These are phyloP conservation scores for Epinephelus lanceolatus DNA, from an alignment of 2,113 vertebrate genomes.

Conservation along the genomic window DNA sequence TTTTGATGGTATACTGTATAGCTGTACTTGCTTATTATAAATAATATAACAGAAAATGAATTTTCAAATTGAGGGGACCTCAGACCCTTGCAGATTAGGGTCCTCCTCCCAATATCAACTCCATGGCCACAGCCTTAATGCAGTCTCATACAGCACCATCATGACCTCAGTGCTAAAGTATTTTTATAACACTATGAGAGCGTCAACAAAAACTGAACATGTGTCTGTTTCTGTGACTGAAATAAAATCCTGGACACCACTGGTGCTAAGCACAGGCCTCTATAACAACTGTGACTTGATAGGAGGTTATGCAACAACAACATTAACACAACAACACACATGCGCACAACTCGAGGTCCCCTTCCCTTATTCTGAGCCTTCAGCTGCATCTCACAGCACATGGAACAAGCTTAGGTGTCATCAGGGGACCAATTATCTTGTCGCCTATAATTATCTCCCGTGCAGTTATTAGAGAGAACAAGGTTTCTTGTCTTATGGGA, in stretches of 20 bases:
- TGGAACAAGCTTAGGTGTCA: background rate
- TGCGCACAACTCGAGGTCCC: background rate
- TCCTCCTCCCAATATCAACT: no score
- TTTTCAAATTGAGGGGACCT: no score
- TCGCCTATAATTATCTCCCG: background rate
- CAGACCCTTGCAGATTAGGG: no score
- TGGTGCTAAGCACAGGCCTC: background rate
- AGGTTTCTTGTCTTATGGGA: background rate
- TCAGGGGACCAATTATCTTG: background rate
- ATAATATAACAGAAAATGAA: no score
- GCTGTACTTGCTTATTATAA: no score
- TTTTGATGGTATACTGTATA: no score
- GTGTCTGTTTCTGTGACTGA: background rate
- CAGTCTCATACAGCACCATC: no score
- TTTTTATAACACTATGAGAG: background rate
- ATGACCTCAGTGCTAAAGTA: background rate
- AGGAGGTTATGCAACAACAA: background rate
- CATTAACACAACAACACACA: no score
- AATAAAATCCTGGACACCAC: background rate
- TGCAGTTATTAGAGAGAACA: background rate
- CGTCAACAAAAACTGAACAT: background rate
- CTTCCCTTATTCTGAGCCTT: background rate
- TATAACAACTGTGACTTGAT: background rate
- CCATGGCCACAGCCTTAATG: no score
- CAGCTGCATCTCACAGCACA: background rate